Evolutionary conservation across 2,888 invertebrate genomes (phyloP), one percentile per base, ranked within the genome.

Genomic region (Scaptomyza reducta): DNA sequence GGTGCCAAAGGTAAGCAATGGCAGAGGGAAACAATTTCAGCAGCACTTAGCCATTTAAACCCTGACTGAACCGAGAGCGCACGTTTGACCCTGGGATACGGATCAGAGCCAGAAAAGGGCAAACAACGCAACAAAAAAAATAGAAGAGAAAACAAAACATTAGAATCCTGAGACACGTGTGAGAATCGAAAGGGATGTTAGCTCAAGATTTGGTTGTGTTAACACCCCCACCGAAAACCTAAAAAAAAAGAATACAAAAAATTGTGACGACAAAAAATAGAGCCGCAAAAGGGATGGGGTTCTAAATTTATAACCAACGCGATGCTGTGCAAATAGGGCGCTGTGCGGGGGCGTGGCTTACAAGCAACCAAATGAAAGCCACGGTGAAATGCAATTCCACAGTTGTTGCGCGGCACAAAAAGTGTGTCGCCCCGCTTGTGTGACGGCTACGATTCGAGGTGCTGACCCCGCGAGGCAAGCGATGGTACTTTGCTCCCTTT

Each of bases 21-120:
- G 70, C 76, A 75, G 70, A 79, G 77, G 75, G 82, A 84, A 87
- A 88, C 83, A 83, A 88, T 84, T 84, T 88, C 67, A 69, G 68
- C 75, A 77, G 80, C 88, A 84, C 87, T 88, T 84, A 74, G 77
- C 83, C 84, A 70, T 88, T 84, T 84, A 87, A 86, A 84, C 82
- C 85, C 78, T 55, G 73, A 73, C 81, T 87, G 82, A 82, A 82
- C 81, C 76, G 67, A 81, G 64, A 62, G 85, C 56, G 64, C 85
- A 86, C 86, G 80, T 86, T 79, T 88, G 88, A 88, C 88, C 88
- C 70, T 54, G 47, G 49, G 51, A 18, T 50, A 22, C 41, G 50
- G 44, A 57, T 35, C 38, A 62, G 51, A 31, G 47, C 31, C 55
- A 57, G 62, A 63, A 75, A 59, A 42, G 38, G 41, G 41, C 40